These are phyloP conservation scores for Myotis brandtii DNA, from an alignment of 2,113 vertebrate species.

Conservation along the genomic window DNA sequence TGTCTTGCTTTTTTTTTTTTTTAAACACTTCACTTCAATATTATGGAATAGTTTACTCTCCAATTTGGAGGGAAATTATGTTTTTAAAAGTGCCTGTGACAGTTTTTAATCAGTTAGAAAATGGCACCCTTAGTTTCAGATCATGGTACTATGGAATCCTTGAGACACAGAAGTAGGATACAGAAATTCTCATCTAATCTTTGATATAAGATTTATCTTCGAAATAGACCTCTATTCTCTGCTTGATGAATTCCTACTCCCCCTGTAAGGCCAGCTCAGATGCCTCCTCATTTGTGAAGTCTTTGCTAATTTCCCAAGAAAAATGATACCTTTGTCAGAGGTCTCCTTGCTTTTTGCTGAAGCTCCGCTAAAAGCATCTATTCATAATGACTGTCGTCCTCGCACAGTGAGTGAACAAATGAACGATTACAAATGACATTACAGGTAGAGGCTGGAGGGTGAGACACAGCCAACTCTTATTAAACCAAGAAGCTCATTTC, in stretches of 20 bases:
- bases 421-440: constrained; percentile 15
- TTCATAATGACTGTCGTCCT: background rate
- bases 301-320: background rate
- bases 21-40: background rate
- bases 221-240: background rate
- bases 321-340: background rate
- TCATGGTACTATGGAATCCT: background rate
- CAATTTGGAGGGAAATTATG: background rate
- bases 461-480: background rate
- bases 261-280: background rate
- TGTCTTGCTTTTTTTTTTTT: background rate
- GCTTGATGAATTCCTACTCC: background rate
- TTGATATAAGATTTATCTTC: background rate
- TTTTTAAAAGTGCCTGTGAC: background rate
- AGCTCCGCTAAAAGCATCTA: background rate
- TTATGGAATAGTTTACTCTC: background rate
- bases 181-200: constrained; percentile 13
- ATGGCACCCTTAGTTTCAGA: background rate
- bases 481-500: constrained; percentile 13
- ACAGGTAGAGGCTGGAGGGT: background rate
- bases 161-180: background rate
- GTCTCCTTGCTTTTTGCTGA: background rate
- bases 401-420: background rate
- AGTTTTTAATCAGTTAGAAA: constrained; percentile 34
- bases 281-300: background rate